phyloP scores from a whole-genome alignment of 2,797 vertebrate genomes.

The Sebastolobus alascanus region DNA sequence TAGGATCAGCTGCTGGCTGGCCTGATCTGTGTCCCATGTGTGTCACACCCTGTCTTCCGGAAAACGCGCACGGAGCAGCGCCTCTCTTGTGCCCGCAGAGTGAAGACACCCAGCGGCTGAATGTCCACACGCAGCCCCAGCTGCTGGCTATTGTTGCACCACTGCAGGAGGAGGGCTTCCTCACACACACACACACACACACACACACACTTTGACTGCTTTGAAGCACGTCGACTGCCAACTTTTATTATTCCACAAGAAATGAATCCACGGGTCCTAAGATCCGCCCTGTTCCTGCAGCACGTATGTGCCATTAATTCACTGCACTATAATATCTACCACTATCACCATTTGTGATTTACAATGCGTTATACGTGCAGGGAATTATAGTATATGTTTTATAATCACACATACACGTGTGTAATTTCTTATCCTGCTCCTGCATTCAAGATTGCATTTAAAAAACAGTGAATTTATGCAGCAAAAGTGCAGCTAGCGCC shows the following conservation, averaged over 20 bases:
- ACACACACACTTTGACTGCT: background rate
- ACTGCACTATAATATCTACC: background rate
- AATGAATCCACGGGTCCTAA: constrained; percentile 73
- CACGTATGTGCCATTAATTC: background rate
- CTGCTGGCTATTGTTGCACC: constrained; percentile 47
- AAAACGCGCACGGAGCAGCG: constrained; percentile 43
- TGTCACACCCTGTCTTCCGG: constrained; percentile 76
- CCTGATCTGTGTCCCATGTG: constrained; percentile 70
- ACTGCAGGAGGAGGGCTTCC: constrained; percentile 1
- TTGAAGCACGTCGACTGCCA: constrained; percentile 50
- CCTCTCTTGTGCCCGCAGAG: constrained; percentile 1
- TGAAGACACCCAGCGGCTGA: constrained; percentile 51
- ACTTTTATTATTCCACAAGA: constrained; percentile 73
- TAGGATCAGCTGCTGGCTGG: constrained; percentile 50
- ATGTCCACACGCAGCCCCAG: background rate
- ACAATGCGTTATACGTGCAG: fast-evolving
- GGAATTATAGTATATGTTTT: background rate
- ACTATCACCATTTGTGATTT: too few species aligned
- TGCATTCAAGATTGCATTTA: background rate
- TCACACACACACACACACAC: constrained; percentile 24
- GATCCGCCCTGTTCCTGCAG: constrained; percentile 57
- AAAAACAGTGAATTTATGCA: background rate
- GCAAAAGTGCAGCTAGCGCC: too few species aligned
- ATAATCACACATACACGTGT: background rate
- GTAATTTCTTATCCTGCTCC: background rate